Base-by-base conservation (phyloP, 92 coral and sea anemone genomes). In the Epizoanthus scotinus region DNA sequence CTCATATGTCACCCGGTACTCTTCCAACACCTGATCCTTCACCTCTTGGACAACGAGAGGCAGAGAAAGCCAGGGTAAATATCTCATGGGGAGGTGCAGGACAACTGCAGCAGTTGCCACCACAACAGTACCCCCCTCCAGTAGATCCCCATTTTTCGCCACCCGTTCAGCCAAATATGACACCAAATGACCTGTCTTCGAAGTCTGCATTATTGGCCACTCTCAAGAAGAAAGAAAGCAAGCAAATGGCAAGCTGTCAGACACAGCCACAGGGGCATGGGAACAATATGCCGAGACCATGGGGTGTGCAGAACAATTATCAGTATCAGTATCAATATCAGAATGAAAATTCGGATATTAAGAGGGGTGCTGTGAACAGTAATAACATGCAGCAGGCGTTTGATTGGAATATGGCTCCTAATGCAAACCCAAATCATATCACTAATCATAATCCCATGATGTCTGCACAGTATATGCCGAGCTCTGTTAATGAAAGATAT, bases 21-120 rank as follows among this genome's bases (percentile, higher is more conserved):
- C 71, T 93, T 55, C 93, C 98, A 27, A 91, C 98, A 25, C 98
- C 94, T 36, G 95, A 94, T 69, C 93, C 97, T 42, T 89, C 94
- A 34, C 97, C 94, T 10, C 82, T 89, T 27, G 98, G 91, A 27
- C 90, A 89, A 56, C 85, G 86, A 25, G 92, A 91, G 54, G 89
- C 90, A 6, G 91, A 87, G 24, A 83, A 83, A 24, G 96, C 92
- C 59, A 83, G 94, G 79, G 93, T 89, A 40, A 94, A 91, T 77
- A 88, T 87, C 44, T 89, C 97, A n/a, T 94, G 97, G 97, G 86
- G 84, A 63, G 97, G 93, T 28, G 70, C 61, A 66, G 87, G 88
- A 22, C 87, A 87, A 36, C 80, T 86, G 87, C 87, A 84, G 65
- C 57, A 85, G 38, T 78, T 88, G 19, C 67, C 49, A n/a, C 67